Evolutionary conservation across 2,113 vertebrate species (phyloP), one percentile per base, ranked within the genome.

Genomic region (Psilopsiagon aurifrons): DNA sequence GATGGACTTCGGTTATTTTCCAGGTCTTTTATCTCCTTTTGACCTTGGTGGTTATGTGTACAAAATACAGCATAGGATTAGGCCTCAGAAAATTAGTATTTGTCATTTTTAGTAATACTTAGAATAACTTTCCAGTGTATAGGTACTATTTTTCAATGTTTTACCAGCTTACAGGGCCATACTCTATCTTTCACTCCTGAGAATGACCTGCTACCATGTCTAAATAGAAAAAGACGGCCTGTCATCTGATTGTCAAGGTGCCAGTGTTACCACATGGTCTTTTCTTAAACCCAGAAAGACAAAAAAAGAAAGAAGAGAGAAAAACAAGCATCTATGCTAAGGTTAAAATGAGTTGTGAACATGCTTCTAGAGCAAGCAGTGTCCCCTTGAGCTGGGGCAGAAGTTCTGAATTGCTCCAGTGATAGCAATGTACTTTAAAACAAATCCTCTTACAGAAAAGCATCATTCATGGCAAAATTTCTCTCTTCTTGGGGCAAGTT

Each of bases 81-180:
- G 52, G 86, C 94, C 76, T 96, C 94, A 82, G 94, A 97, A 97
- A 97, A 90, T 84, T 23, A 78, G 74, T 44, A 66, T 81, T 88
- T 94, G 57, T 86, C 29, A 75, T 90, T 93, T 96, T 90, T 78
- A 75, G 68, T 64, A 69, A 46, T 83, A 74, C 55, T 85, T 86
- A 51, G 28, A 85, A 74, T 77, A 74, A 55, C 59, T 77, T 92
- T 39, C 39, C 35, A 35, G 11, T 23, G 13, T 43, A 47, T 16
- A 27, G 47, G 69, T 81, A 43, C 31, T 83, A 67, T 86, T 96
- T 88, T 88, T 74, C 79, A 86, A 5, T 28, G 31, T 22, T 93
- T 86, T 92, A 24, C 47, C 57, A 68, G 62, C 10, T 91, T 86
- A 82, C n/a, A 44, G 52, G 39, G 28, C 31, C 37, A 55, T 60